Conservation (phyloP, 1,140 invertebrate species). For the Nasonia vitripennis region DNA sequence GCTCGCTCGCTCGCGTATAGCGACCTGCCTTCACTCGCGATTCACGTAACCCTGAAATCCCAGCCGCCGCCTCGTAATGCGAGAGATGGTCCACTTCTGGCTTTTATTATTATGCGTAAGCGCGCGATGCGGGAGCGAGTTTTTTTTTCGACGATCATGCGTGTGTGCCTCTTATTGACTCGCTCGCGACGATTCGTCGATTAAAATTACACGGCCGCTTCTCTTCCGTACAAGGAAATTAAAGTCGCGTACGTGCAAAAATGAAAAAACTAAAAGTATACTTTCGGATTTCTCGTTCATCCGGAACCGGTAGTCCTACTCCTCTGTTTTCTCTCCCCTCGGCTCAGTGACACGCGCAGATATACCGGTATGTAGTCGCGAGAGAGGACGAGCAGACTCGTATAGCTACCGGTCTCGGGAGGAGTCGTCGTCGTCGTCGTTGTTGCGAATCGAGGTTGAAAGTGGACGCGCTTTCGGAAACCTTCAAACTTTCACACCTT, state of each 20-base stretch:
- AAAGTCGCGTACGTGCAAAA: too few species aligned
- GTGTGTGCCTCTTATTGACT: neutral
- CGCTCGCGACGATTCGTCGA: neutral
- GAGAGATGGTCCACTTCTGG: slow-evolving; percentile 33
- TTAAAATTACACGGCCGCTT: neutral
- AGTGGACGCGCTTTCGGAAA: slow-evolving; percentile 27
- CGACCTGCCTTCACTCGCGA: slow-evolving; percentile 39
- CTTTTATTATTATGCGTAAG: neutral
- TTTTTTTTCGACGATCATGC: neutral
- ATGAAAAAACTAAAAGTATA: neutral
- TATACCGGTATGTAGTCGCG: neutral
- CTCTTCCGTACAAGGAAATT: neutral
- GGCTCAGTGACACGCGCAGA: neutral
- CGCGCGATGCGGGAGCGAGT: neutral
- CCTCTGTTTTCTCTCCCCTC: neutral
- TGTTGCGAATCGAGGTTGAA: slow-evolving; percentile 14
- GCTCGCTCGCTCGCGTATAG: neutral
- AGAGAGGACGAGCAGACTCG: neutral
- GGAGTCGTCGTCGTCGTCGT: neutral
- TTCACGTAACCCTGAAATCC: slow-evolving; percentile 49
- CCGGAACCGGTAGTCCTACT: slow-evolving; percentile 18
- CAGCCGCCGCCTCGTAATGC: neutral
- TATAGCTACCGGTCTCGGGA: neutral
- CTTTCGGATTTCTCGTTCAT: slow-evolving; percentile 28
- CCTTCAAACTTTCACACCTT: slow-evolving; percentile 53